Evolutionary conservation across 2,797 vertebrate species (phyloP).

Genomic region (Bovichtus variegatus): DNA sequence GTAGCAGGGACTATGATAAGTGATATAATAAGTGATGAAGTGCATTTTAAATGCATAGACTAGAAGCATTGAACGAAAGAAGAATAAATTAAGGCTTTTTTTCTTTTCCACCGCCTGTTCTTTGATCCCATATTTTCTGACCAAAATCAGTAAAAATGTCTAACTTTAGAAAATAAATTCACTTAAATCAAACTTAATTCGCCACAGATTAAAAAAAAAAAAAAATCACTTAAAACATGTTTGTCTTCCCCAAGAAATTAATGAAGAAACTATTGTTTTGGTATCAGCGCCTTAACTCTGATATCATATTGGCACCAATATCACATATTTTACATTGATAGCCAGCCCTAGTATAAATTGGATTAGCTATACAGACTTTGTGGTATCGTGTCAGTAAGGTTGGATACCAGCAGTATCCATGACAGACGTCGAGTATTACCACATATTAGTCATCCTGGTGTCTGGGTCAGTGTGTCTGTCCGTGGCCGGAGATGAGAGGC

Average conservation of each 20-base stretch:
- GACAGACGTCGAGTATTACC: constrained; percentile 43
- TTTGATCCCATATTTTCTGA: constrained; percentile 1
- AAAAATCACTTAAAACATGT: not conserved
- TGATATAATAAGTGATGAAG: not conserved
- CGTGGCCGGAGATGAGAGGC: constrained; percentile 66
- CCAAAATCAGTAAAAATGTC: not conserved
- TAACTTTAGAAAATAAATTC: not conserved
- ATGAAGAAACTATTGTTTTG: not conserved
- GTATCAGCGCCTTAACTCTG: not conserved
- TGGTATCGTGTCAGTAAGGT: constrained; percentile 21
- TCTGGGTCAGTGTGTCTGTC: constrained; percentile 68
- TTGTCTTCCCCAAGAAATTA: not conserved
- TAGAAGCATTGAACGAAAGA: not conserved
- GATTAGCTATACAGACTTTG: not conserved
- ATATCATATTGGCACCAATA: not conserved
- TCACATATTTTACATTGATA: not conserved
- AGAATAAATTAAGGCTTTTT: not conserved
- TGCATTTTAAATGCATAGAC: constrained; percentile 1
- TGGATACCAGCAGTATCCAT: constrained; percentile 27
- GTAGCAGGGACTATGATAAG: not conserved
- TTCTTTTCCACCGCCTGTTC: too few relatives aligned
- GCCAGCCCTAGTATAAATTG: not conserved
- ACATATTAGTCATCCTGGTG: constrained; percentile 36
- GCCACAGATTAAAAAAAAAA: not conserved
- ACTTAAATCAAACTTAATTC: not conserved